Percentiles rank a stretch among this genome's conserved stretches.
phyloP scores from a whole-genome alignment of 2,888 invertebrate genomes.

The Nomada flava region DNA sequence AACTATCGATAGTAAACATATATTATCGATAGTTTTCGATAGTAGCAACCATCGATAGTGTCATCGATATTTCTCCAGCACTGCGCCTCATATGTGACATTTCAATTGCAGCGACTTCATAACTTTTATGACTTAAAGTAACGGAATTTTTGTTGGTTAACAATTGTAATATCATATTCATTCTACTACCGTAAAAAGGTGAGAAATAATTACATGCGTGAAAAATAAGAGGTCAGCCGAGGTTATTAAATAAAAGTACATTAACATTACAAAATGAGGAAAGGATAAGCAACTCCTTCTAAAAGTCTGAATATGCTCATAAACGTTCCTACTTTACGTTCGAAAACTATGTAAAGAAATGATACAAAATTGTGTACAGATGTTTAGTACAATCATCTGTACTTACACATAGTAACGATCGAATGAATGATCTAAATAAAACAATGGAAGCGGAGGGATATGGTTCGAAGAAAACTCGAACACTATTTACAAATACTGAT shows the following conservation, averaged over 20 bases:
- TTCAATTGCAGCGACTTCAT: not conserved
- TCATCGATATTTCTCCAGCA: no score
- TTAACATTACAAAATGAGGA: conserved; percentile 19
- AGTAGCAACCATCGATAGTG: no score
- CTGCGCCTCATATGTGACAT: not conserved
- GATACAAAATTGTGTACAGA: not conserved
- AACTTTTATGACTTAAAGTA: not conserved
- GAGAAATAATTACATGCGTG: conserved; percentile 26
- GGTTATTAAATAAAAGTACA: not conserved
- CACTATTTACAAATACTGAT: not conserved
- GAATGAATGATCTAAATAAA: not conserved
- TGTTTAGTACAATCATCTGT: not conserved
- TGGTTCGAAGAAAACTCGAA: not conserved
- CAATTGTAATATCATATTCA: not conserved
- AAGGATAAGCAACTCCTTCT: not conserved
- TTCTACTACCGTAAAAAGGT: conserved; percentile 21
- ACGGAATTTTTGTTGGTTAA: not conserved
- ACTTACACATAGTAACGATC: not conserved
- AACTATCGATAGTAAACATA: no score
- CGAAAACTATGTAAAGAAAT: not conserved
- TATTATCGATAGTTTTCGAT: no score
- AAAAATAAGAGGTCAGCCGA: conserved; percentile 35
- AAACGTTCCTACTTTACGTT: not conserved
- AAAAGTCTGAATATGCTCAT: not conserved
- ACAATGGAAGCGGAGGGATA: conserved; percentile 23